Percentiles rank a stretch among this genome's conserved stretches.
phyloP scores from a whole-genome alignment of 1,140 invertebrate species.

The Leptinotarsa lineolata region DNA sequence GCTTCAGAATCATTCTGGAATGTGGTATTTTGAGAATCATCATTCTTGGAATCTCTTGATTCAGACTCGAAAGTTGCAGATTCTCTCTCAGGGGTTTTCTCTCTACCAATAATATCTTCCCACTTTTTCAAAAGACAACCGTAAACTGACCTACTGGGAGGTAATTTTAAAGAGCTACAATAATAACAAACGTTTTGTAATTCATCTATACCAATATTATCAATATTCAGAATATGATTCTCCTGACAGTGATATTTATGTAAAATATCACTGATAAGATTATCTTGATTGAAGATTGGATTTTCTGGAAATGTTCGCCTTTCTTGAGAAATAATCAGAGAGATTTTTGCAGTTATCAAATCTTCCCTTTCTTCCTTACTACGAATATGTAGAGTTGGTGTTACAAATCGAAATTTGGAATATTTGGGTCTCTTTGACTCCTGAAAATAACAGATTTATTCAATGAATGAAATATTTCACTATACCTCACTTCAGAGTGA shows the following conservation, averaged over 20 bases:
- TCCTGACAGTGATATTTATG: constrained; percentile 18
- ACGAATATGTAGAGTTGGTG: constrained; percentile 44
- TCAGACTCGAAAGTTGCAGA: neutral
- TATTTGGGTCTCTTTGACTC: constrained; percentile 36
- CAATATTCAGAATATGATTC: constrained; percentile 33
- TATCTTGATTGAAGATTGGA: neutral
- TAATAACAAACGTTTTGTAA: neutral
- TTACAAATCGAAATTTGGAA: constrained; percentile 49
- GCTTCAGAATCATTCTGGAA: neutral
- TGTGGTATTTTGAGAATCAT: neutral
- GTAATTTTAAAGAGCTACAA: constrained; percentile 33
- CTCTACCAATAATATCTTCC: constrained; percentile 48
- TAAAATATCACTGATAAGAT: constrained; percentile 14
- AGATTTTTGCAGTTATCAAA: constrained; percentile 46
- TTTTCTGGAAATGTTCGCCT: constrained; percentile 2
- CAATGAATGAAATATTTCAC: neutral
- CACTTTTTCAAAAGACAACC: constrained; percentile 51
- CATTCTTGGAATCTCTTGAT: neutral
- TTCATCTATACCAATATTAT: neutral
- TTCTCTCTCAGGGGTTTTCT: constrained; percentile 36
- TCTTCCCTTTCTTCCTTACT: constrained; percentile 44
- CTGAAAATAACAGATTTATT: constrained; percentile 25
- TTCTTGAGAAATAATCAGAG: constrained; percentile 42
- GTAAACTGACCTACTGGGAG: constrained; percentile 30
- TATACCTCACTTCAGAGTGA: constrained; percentile 33